Conservation (phyloP, 2,797 vertebrate species). For the Pterois miles region DNA sequence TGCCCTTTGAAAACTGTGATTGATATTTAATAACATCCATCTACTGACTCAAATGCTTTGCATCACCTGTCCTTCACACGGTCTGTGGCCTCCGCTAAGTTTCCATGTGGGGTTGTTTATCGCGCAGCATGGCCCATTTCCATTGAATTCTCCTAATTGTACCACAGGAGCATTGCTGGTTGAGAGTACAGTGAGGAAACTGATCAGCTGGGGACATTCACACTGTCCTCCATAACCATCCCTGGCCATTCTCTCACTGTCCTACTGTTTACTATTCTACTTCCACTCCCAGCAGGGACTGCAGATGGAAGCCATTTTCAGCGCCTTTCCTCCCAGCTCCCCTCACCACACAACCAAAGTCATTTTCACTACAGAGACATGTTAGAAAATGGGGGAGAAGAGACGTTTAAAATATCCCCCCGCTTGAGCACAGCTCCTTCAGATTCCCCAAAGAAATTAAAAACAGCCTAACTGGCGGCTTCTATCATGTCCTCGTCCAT, state of each 20-base stretch:
- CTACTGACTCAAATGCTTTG: not conserved
- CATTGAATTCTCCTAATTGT: conserved; percentile 35
- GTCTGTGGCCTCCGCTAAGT: not conserved
- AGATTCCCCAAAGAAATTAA: conserved; percentile 81
- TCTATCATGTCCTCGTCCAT: conserved; percentile 50
- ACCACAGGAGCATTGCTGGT: conserved; percentile 32
- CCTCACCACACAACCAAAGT: conserved; percentile 44
- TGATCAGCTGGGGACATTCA: conserved; percentile 32
- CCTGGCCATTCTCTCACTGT: conserved; percentile 22
- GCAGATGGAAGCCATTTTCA: conserved; percentile 44
- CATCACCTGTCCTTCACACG: not conserved
- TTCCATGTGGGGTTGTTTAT: not conserved
- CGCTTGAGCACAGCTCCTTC: conserved; percentile 38
- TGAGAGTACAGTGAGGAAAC: conserved; percentile 28
- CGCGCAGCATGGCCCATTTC: conserved; percentile 1
- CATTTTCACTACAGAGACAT: conserved; percentile 69
- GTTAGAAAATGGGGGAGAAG: conserved; percentile 35
- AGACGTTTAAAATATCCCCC: conserved; percentile 62
- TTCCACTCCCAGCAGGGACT: conserved; percentile 51
- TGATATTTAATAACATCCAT: not conserved
- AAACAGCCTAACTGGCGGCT: conserved; percentile 59
- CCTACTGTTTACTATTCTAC: conserved; percentile 53
- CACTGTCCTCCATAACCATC: conserved; percentile 46
- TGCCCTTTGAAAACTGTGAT: not conserved
- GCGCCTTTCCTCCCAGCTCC: conserved; percentile 37